Percentiles rank a stretch among this genome's conserved stretches.
These are phyloP conservation scores for Arge pagana DNA, from an alignment of 2,888 invertebrate species.

Conservation along the genomic window DNA sequence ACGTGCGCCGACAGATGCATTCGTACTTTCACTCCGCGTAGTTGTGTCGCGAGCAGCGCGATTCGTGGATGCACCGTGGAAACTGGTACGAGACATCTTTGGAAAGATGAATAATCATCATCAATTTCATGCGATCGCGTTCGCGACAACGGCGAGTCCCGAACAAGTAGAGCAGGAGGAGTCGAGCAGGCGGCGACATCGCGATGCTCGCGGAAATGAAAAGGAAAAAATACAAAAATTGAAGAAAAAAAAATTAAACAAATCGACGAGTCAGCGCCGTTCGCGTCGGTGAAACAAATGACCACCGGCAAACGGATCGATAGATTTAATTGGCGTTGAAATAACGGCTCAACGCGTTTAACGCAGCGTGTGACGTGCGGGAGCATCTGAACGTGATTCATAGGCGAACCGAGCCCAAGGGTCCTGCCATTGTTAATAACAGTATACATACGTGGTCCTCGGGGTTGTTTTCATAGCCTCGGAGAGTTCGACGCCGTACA, in stretches of 20 bases:
- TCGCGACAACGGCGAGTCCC: no score
- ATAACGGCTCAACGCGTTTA: constrained; percentile 16
- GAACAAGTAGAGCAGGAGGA: no score
- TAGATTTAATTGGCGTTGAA: constrained; percentile 19
- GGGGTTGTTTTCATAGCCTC: no score
- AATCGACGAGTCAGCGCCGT: neutral
- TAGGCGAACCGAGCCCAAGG: constrained; percentile 1
- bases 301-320: constrained; percentile 9
- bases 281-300: constrained; percentile 11
- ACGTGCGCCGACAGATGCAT: constrained; percentile 7
- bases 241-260: neutral
- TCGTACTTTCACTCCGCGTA: constrained; percentile 5
- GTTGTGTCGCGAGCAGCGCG: neutral
- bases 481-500: no score
- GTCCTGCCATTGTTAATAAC: no score
- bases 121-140: no score
- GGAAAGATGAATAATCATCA: no score
- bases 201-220: constrained; percentile 2
- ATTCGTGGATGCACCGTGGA: no score
- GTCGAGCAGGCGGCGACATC: constrained; percentile 11
- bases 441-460: no score
- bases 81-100: no score
- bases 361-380: constrained; percentile 15
- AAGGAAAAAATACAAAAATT: neutral
- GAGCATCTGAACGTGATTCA: constrained; percentile 20